Conservation (phyloP, 2,113 vertebrate species). For the Lasiurus cinereus region DNA sequence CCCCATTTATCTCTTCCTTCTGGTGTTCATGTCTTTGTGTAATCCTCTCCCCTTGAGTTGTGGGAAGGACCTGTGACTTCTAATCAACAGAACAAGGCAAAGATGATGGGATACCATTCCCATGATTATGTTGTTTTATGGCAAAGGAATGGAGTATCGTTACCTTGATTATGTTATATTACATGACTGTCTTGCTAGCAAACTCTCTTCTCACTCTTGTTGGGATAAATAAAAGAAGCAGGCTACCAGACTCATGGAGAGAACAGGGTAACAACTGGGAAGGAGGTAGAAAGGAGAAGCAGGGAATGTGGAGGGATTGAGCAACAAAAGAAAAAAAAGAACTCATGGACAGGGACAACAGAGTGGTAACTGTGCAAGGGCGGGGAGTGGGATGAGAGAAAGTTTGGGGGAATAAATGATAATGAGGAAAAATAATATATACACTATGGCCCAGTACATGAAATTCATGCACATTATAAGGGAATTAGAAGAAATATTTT, state of each 20-base stretch:
- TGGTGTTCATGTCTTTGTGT: not conserved
- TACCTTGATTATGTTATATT: not conserved
- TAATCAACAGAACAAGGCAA: not conserved
- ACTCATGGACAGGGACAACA: not conserved
- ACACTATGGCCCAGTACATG: too few relatives aligned
- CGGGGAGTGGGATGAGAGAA: too few relatives aligned
- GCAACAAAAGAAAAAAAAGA: not conserved
- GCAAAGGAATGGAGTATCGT: not conserved
- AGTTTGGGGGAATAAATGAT: not conserved
- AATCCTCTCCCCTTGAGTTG: not conserved
- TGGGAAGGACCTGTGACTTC: slow-evolving; percentile 3
- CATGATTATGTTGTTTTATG: not conserved
- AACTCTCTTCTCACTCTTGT: not conserved
- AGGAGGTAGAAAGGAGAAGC: too few relatives aligned
- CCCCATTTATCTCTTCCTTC: not conserved
- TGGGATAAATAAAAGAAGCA: not conserved
- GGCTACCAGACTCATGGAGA: not conserved
- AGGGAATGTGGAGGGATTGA: not conserved
- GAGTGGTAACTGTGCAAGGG: not conserved
- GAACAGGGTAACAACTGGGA: not conserved
- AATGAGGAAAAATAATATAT: not conserved
- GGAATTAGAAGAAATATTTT: too few relatives aligned
- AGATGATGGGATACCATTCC: not conserved
- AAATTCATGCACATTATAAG: too few relatives aligned
- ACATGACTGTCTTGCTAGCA: not conserved